Evolutionary conservation across 2,797 vertebrate genomes (phyloP).

Genomic region (Sitta carolinensis): DNA sequence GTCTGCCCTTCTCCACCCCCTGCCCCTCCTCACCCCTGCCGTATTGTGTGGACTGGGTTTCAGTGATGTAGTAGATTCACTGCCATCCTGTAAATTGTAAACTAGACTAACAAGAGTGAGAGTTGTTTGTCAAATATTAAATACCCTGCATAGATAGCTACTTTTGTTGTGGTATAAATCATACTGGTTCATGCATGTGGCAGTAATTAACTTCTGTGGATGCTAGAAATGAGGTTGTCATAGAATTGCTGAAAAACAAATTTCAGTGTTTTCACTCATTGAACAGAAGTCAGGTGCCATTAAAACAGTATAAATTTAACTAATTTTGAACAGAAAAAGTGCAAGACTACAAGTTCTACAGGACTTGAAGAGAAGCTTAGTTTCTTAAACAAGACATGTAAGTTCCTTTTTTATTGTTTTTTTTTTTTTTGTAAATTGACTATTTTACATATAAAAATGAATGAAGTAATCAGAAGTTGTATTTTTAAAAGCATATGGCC

Average conservation of each 20-base stretch:
- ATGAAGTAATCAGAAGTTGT: not conserved
- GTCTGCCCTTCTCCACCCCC: not conserved
- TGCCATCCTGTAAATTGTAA: not conserved
- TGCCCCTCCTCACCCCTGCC: accelerated
- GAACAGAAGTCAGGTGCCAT: not conserved
- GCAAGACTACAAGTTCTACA: not conserved
- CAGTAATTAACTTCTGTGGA: not conserved
- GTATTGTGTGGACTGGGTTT: not conserved
- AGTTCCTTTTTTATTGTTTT: not conserved
- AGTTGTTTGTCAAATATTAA: conserved; percentile 4
- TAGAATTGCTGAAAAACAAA: not conserved
- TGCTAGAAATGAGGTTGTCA: not conserved
- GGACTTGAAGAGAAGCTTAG: not conserved
- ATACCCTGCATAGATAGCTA: not conserved
- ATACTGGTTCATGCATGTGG: not conserved
- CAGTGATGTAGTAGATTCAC: not conserved
- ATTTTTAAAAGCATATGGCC: not conserved
- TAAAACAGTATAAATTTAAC: not conserved
- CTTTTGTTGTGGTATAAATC: not conserved
- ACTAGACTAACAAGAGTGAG: not conserved
- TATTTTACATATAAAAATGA: not conserved
- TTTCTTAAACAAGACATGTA: not conserved
- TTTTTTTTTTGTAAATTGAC: not conserved
- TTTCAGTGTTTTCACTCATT: not conserved
- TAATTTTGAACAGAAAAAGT: not conserved